Percentiles rank a stretch among this genome's conserved stretches.
Conservation (phyloP, 2,888 invertebrate genomes). For the Abrostola tripartita region DNA sequence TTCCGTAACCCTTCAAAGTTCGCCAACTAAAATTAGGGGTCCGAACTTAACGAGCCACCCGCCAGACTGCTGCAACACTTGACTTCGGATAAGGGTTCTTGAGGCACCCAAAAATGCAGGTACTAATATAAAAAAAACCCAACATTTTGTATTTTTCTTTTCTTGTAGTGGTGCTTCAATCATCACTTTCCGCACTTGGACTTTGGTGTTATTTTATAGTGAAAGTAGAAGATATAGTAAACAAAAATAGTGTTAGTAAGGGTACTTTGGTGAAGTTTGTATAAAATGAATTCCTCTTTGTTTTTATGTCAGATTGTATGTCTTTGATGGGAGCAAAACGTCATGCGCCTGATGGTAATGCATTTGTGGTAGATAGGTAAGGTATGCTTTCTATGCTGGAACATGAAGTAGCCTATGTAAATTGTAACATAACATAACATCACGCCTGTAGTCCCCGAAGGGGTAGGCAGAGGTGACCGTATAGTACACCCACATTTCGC, state of each 20-base stretch:
- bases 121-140: slow-evolving; percentile 17
- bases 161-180: slow-evolving; percentile 26
- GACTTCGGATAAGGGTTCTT: slow-evolving; percentile 21
- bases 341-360: too few relatives aligned
- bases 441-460: too few relatives aligned
- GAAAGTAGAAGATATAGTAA: slow-evolving; percentile 4
- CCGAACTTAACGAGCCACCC: slow-evolving; percentile 12
- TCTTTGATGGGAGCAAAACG: too few relatives aligned
- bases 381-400: too few relatives aligned
- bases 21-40: slow-evolving; percentile 20
- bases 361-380: too few relatives aligned
- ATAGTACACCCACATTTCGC: too few relatives aligned
- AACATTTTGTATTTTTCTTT: slow-evolving; percentile 9
- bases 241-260: neutral
- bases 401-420: too few relatives aligned
- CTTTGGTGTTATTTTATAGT: slow-evolving; percentile 10
- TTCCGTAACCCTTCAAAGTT: slow-evolving; percentile 9
- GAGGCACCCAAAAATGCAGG: slow-evolving; percentile 22
- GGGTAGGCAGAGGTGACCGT: too few relatives aligned
- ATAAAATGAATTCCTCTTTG: too few relatives aligned
- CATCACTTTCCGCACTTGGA: slow-evolving; percentile 13
- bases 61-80: slow-evolving; percentile 28
- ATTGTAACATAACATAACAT: too few relatives aligned
- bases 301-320: too few relatives aligned
- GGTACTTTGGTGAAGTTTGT: neutral